These are phyloP conservation scores for Trematomus loennbergii DNA, from an alignment of 2,113 vertebrate genomes.

Conservation along the genomic window DNA sequence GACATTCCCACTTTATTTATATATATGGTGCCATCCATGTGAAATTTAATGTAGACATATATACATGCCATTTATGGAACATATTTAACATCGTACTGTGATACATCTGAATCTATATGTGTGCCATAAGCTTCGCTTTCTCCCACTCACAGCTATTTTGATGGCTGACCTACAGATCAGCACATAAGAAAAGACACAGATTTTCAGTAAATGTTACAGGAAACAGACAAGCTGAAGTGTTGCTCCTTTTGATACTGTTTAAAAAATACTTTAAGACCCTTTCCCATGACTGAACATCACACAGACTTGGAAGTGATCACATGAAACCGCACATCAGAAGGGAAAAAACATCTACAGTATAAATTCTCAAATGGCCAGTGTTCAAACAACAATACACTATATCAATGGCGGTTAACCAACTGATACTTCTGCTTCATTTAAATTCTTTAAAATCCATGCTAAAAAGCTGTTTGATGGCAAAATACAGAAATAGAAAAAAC, in stretches of 20 bases:
- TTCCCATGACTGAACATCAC: slow-evolving; percentile 36
- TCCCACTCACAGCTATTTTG: slow-evolving; percentile 45
- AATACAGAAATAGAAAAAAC: slow-evolving; percentile 51
- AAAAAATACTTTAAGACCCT: slow-evolving; percentile 8
- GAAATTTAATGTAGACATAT: not conserved
- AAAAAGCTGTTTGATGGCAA: slow-evolving; percentile 43
- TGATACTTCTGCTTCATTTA: slow-evolving; percentile 7
- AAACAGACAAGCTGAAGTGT: slow-evolving; percentile 28
- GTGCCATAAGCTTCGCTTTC: slow-evolving; percentile 30
- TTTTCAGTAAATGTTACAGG: slow-evolving; percentile 44
- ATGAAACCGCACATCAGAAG: slow-evolving; percentile 32
- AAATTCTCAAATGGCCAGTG: slow-evolving; percentile 40
- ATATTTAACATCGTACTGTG: slow-evolving; percentile 16
- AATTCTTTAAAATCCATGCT: slow-evolving; percentile 38
- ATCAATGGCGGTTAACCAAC: slow-evolving; percentile 12
- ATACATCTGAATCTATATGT: slow-evolving; percentile 8
- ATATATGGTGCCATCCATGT: not conserved
- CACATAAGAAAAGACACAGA: slow-evolving; percentile 16
- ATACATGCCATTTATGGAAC: slow-evolving; percentile 2
- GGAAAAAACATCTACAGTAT: not conserved
- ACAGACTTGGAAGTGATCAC: slow-evolving; percentile 32
- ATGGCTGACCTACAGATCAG: slow-evolving; percentile 45
- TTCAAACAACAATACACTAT: slow-evolving; percentile 43
- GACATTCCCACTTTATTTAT: not conserved
- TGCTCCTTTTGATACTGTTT: slow-evolving; percentile 16